Percentiles rank a stretch among this genome's conserved stretches.
phyloP scores from a whole-genome alignment of 2,888 invertebrate genomes.

The Lasioglossum morio region DNA sequence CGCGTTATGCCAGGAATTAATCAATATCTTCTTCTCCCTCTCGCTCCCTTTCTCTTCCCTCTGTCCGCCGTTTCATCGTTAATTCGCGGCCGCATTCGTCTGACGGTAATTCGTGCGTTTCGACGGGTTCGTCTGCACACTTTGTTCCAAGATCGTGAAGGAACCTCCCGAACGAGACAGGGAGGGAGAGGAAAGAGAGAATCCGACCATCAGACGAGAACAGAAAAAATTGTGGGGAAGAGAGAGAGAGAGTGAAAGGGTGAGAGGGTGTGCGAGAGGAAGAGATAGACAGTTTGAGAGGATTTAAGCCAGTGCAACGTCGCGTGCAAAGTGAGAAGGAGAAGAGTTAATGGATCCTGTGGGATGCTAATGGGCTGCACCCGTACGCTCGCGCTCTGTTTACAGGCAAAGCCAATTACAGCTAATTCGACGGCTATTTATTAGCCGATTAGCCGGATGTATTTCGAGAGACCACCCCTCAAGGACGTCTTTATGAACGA shows the following conservation, averaged over 20 bases:
- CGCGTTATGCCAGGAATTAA: conserved; percentile 47
- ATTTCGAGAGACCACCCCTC: conserved; percentile 55
- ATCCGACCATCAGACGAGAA: not conserved
- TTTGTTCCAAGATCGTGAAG: conserved; percentile 43
- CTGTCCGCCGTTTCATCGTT: conserved; percentile 30
- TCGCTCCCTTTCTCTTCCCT: not conserved
- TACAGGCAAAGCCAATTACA: conserved; percentile 73
- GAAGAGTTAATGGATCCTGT: conserved; percentile 74
- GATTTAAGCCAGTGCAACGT: conserved; percentile 59
- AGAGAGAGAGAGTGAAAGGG: not conserved
- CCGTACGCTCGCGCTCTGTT: conserved; percentile 65
- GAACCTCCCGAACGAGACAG: not conserved
- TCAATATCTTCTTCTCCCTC: conserved; percentile 50
- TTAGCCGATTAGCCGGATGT: conserved; percentile 70
- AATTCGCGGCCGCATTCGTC: conserved; percentile 45
- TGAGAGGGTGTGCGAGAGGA: not conserved
- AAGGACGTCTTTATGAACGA: conserved; percentile 60
- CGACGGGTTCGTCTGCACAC: conserved; percentile 44
- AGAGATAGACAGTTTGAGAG: conserved; percentile 18
- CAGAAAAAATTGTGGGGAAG: not conserved
- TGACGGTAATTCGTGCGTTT: conserved; percentile 48
- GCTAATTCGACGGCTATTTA: conserved; percentile 72
- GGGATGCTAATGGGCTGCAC: conserved; percentile 76
- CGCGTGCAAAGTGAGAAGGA: conserved; percentile 58
- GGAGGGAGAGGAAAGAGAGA: conserved; percentile 13